Base-by-base conservation (phyloP, 1,140 invertebrate species). In the Caenorhabditis briggsae region DNA sequence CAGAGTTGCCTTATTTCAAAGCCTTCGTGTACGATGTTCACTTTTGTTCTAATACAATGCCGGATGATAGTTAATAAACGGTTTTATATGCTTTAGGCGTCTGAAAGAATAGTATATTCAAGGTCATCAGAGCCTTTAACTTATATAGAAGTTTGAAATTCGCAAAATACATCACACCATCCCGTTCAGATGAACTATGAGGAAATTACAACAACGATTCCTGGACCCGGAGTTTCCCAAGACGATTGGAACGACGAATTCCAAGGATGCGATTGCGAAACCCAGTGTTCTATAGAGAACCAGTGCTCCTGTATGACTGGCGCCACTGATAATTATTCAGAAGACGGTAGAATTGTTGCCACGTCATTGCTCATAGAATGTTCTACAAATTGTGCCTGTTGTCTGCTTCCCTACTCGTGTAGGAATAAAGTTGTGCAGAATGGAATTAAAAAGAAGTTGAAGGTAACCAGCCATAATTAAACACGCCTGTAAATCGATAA, bases 231-330 rank as follows among this genome's bases (percentile, higher is more conserved):
- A 50, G 43, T 88, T 14, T 85, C 89, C 14, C 23, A 82, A 7
- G 23, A 33, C 55, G 23, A 58, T 12, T 84, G 89, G 20, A 83
- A 82, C 6, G 78, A 89, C 12, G 56, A 82, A 7, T 82, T 90
- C n/a, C 59, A 84, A 59, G 89, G 89, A 12, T 90, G 89, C 58
- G 46, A 83, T 2, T 90, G 89, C n/a, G 87, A 83, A 14, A 64
- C 41, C n/a, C 58, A 90, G 48, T 90, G 89, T 61, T 83, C 90
- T 20, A 6, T 46, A 23, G 64, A 41, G 9, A 65, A 12, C 9
- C 53, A 20, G 0, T 90, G 89, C 55, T 58, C 82, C 9, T 90
- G 89, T 56, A 20, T 90, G 18, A 55, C 20, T 16, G 33, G 48
- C 2, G 14, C 9, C 23, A 6, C 43, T 1, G 33, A 85, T 0